Base-by-base conservation (phyloP, 2,888 invertebrate genomes). In the Drosophila antonietae region DNA sequence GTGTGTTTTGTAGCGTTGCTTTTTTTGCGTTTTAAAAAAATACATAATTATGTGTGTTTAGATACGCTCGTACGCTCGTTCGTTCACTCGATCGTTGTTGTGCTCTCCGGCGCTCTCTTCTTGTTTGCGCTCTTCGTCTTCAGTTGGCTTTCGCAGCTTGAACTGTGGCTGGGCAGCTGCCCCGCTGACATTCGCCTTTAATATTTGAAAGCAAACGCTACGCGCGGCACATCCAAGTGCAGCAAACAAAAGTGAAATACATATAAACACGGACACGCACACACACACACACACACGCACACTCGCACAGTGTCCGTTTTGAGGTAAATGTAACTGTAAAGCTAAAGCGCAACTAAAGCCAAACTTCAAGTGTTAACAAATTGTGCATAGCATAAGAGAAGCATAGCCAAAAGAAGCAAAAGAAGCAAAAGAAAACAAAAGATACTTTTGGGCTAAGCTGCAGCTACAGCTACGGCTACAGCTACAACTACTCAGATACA, bases 21-120 rank as follows among this genome's bases (percentile, higher is more conserved):
- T 86, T 90, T 86, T 90, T 87, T 87, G 86, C 86, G 86, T 90
- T 90, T 87, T 87, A 87, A 90, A 90, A 83, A 87, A 87, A 86
- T 86, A 85, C 90, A 90, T 84, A 89, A 84, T 84, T 84, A 88
- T 84, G 83, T 84, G 82, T 79, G 89, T 66, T 83, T 89, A 83
- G 83, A 58, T 86, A 86, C 83, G 84, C 84, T 83, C 78, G 65
- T 86, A 86, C 83, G 84, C 84, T 83, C 78, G 65, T 68, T 60
- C 51, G 49, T 49, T 63, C 60, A 20, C 44, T 41, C 46, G 35
- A 52, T n/a, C 12, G 14, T 31, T 56, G 52, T 12, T 1, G 15
- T 37, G 12, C 43, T 35, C 53, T 28, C 12, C 9, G 39, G 66
- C 66, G 55, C 46, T 41, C 52, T 51, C 57, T 15, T 47, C 53